These are phyloP conservation scores for Mythimna pallens DNA, from an alignment of 2,888 invertebrate genomes.

Conservation along the genomic window DNA sequence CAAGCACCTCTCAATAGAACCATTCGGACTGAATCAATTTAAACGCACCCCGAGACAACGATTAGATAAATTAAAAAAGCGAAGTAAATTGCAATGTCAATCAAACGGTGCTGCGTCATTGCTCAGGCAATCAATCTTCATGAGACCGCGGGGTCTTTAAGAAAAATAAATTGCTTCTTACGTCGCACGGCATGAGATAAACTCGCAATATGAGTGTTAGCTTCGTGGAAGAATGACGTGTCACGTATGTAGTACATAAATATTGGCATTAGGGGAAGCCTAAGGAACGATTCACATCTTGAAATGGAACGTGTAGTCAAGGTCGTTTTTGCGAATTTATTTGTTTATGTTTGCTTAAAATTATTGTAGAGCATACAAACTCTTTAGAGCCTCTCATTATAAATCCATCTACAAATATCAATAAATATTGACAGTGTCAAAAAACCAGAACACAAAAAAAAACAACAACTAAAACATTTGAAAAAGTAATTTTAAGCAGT, in stretches of 20 bases:
- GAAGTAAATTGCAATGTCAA: conserved; percentile 88
- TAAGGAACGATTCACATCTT: conserved; percentile 23
- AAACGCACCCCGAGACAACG: conserved; percentile 69
- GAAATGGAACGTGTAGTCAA: conserved; percentile 10
- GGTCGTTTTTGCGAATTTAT: conserved; percentile 5
- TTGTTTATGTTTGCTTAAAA: not conserved
- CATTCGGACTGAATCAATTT: conserved; percentile 73
- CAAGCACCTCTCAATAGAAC: conserved; percentile 48
- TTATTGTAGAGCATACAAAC: too few species aligned
- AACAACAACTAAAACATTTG: too few species aligned
- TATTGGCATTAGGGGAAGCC: conserved; percentile 56
- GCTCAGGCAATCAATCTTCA: conserved; percentile 84
- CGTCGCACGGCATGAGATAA: conserved; percentile 73
- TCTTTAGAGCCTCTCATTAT: too few species aligned
- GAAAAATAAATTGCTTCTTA: conserved; percentile 85
- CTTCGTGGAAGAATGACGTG: conserved; percentile 63
- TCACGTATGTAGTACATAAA: conserved; percentile 68
- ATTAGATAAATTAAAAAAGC: conserved; percentile 86
- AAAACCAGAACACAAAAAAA: too few species aligned
- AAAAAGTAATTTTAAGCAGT: too few species aligned
- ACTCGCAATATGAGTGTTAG: conserved; percentile 71
- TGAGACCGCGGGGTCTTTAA: conserved; percentile 80
- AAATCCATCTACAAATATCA: too few species aligned
- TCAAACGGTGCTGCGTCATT: conserved; percentile 82
- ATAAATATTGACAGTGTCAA: too few species aligned